Evolutionary conservation across 2,797 vertebrate species (phyloP).

Genomic region (Hirundo rustica): DNA sequence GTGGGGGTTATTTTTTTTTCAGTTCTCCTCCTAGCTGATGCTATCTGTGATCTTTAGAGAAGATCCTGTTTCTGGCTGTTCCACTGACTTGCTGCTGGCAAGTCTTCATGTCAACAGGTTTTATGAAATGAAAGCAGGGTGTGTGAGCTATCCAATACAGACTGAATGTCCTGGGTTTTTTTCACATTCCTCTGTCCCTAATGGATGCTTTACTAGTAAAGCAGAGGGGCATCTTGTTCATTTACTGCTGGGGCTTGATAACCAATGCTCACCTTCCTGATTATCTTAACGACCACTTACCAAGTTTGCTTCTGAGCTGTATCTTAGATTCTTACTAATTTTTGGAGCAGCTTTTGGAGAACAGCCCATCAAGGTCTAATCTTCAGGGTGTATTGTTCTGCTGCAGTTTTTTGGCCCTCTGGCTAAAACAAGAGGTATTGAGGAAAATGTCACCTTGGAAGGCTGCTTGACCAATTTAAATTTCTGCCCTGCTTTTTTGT

Average conservation of each 20-base stretch:
- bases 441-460: fast-evolving
- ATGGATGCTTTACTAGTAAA: neutral
- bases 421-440: neutral
- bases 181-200: neutral
- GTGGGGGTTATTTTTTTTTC: neutral
- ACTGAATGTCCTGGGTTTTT: neutral
- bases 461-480: neutral
- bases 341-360: neutral
- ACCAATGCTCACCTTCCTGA: neutral
- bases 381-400: neutral
- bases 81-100: neutral
- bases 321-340: neutral
- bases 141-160: neutral
- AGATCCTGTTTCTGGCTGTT: neutral
- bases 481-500: neutral
- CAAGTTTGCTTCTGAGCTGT: neutral
- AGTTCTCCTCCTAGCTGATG: neutral
- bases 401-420: neutral
- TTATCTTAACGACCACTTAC: neutral
- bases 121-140: neutral
- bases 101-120: neutral
- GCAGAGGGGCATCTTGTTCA: neutral
- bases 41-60: neutral
- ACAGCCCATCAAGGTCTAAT: neutral
- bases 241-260: neutral